phyloP scores from a whole-genome alignment of 2,797 vertebrate species.

The Myotis myotis region DNA sequence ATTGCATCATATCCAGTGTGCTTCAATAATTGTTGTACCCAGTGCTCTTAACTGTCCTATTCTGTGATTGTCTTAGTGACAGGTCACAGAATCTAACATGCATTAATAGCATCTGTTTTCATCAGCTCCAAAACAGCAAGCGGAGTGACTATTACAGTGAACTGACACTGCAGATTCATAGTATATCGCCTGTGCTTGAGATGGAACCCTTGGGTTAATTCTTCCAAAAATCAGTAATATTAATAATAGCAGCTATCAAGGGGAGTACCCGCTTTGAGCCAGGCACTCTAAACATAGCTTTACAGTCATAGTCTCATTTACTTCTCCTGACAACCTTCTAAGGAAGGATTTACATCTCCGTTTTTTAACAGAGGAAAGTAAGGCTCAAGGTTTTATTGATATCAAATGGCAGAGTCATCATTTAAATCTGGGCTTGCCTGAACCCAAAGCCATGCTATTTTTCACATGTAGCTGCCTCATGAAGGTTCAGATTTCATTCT shows the following conservation, averaged over 20 bases:
- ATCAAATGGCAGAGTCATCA: neutral
- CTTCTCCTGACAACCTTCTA: neutral
- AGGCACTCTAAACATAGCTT: neutral
- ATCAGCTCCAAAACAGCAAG: neutral
- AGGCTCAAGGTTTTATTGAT: neutral
- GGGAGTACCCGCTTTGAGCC: neutral
- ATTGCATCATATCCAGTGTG: neutral
- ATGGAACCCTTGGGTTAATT: neutral
- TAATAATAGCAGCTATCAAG: neutral
- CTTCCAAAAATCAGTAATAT: neutral
- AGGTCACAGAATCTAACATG: neutral
- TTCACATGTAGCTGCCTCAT: neutral
- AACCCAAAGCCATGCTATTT: neutral
- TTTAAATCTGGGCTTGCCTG: neutral
- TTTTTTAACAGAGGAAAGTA: constrained; percentile 10
- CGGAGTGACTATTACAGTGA: neutral
- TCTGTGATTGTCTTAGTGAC: neutral
- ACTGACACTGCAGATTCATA: neutral
- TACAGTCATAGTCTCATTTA: neutral
- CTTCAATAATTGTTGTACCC: neutral
- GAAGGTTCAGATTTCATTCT: neutral
- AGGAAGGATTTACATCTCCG: neutral
- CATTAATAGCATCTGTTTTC: neutral
- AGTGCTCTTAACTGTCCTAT: neutral
- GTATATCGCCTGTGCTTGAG: neutral